A percentile compares a stretch with the other conserved stretches of the same genome.
phyloP scores from a whole-genome alignment of 2,113 vertebrate species.

The Leuciscus idus region DNA sequence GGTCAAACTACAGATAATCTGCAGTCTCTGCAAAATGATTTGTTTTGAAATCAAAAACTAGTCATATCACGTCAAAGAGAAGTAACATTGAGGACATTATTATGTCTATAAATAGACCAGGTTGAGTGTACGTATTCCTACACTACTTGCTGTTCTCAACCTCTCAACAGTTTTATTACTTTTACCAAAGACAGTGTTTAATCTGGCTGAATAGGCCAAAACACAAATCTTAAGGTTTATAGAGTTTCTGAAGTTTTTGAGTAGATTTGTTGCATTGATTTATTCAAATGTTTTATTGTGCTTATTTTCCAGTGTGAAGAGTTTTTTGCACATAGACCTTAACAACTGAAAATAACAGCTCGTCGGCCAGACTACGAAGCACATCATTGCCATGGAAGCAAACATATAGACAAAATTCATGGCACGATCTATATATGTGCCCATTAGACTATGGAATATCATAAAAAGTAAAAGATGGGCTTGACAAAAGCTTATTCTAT shows the following conservation, averaged over 20 bases:
- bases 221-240: neutral
- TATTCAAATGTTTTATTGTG: neutral
- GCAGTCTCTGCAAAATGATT: neutral
- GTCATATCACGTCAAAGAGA: too few species aligned
- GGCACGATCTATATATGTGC: slow-evolving; percentile 64
- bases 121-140: neutral
- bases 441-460: slow-evolving; percentile 71
- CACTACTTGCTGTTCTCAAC: neutral
- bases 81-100: neutral
- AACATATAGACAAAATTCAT: slow-evolving; percentile 69
- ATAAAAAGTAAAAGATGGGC: slow-evolving; percentile 64
- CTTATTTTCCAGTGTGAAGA: neutral
- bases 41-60: neutral
- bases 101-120: neutral
- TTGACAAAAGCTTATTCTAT: slow-evolving; percentile 73
- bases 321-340: neutral
- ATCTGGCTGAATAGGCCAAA: neutral
- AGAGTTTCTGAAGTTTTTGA: neutral
- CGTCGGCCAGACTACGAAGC: slow-evolving; percentile 52
- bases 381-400: slow-evolving; percentile 66
- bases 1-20: neutral
- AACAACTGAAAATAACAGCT: neutral
- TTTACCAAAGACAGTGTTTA: neutral
- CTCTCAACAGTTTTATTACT: too few species aligned
- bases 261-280: neutral